A percentile compares a stretch with the other conserved stretches of the same genome.
Evolutionary conservation across 2,113 vertebrate genomes (phyloP).

Genomic region (Ellobius talpinus): DNA sequence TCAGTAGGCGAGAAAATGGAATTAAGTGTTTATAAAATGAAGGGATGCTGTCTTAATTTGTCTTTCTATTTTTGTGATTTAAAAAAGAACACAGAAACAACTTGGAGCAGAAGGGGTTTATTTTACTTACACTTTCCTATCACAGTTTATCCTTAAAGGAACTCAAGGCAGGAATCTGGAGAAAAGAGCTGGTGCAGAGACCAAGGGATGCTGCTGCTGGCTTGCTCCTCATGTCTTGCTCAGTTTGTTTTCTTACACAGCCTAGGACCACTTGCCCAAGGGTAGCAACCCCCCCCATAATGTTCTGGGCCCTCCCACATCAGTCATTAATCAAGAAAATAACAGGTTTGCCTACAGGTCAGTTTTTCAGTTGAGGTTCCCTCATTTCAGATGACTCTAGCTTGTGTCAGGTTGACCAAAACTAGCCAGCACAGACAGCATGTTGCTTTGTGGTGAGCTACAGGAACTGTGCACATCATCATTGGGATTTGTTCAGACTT

Average conservation of each 20-base stretch:
- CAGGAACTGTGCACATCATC: conserved; percentile 48
- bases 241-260: background rate
- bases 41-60: background rate
- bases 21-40: conserved; percentile 1
- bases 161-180: background rate
- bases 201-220: background rate
- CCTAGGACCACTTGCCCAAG: background rate
- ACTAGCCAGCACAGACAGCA: background rate
- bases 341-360: background rate
- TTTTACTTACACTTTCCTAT: background rate
- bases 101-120: background rate
- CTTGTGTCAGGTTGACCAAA: background rate
- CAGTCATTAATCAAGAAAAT: background rate
- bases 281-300: no score
- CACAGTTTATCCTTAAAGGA: background rate
- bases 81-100: background rate
- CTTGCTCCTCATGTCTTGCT: background rate
- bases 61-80: background rate
- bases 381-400: background rate
- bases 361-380: background rate
- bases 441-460: background rate
- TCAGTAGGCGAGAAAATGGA: background rate
- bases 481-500: conserved; percentile 15
- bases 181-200: background rate
- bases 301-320: background rate